Evolutionary conservation across 2,888 invertebrate species (phyloP).

Genomic region (Neoitamus cyanurus): DNA sequence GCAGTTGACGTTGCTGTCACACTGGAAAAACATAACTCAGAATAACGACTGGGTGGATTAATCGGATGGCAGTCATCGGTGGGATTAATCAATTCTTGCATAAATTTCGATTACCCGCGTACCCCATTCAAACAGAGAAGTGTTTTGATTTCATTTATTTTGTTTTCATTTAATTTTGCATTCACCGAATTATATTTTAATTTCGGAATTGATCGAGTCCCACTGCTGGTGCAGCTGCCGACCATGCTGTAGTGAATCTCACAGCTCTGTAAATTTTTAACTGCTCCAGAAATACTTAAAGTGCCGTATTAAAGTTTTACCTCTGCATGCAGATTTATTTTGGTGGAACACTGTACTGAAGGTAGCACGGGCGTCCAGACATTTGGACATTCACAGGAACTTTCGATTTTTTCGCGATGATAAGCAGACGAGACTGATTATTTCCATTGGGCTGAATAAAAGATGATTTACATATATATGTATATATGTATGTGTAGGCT

Average conservation of each 20-base stretch:
- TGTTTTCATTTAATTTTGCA: not conserved
- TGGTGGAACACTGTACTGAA: not conserved
- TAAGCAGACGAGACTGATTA: not conserved
- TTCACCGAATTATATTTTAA: not conserved
- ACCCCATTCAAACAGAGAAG: not conserved
- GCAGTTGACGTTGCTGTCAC: constrained; percentile 6
- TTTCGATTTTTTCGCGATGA: not conserved
- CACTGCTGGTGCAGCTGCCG: not conserved
- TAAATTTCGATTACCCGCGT: constrained; percentile 26
- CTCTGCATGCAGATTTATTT: not conserved
- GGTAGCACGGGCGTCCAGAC: not conserved
- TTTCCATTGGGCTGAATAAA: not conserved
- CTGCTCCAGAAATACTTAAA: not conserved
- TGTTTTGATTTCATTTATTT: not conserved
- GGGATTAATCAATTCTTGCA: constrained; percentile 30
- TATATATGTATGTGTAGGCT: not conserved
- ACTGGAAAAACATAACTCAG: constrained; percentile 4
- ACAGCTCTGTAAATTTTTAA: not conserved
- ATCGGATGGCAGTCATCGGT: not conserved
- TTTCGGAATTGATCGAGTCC: not conserved
- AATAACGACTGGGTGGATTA: constrained; percentile 23
- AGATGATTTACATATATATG: not conserved
- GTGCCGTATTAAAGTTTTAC: too few species aligned
- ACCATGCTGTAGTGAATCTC: not conserved
- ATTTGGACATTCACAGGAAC: not conserved